phyloP scores from a whole-genome alignment of 2,113 vertebrate genomes.

The Proterorhinus semilunaris region DNA sequence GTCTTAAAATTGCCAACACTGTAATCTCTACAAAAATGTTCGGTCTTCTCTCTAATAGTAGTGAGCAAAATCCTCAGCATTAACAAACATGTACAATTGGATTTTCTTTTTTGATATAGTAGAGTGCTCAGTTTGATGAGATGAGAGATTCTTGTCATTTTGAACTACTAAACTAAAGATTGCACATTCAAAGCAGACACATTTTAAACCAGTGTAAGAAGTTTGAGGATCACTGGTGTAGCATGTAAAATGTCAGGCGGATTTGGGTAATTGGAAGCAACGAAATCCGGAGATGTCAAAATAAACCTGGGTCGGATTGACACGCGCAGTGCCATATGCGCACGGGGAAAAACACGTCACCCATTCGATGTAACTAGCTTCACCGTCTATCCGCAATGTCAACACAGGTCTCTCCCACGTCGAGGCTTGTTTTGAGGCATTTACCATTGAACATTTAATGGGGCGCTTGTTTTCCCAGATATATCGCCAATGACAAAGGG shows the following conservation, averaged over 20 bases:
- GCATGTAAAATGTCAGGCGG: background rate
- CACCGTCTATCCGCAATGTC: conserved; percentile 20
- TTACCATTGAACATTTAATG: conserved; percentile 56
- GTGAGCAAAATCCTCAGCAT: too few species aligned
- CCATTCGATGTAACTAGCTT: conserved; percentile 27
- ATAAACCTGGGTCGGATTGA: conserved; percentile 25
- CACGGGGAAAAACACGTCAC: conserved; percentile 24
- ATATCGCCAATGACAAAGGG: conserved; percentile 22
- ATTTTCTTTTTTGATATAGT: too few species aligned
- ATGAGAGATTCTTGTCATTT: too few species aligned
- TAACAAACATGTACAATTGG: too few species aligned
- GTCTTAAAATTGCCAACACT: too few species aligned
- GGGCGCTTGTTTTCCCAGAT: conserved; percentile 47
- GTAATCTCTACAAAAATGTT: too few species aligned
- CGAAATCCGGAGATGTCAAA: conserved; percentile 25
- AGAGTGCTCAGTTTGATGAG: too few species aligned
- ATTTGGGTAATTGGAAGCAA: conserved; percentile 35
- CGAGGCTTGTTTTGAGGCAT: conserved; percentile 20
- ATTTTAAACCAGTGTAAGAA: background rate
- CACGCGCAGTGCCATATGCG: conserved; percentile 2
- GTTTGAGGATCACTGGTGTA: background rate
- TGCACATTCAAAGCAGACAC: too few species aligned
- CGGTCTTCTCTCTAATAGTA: too few species aligned
- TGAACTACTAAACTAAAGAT: too few species aligned
- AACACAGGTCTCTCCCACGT: conserved; percentile 29